A percentile compares a stretch with the other conserved stretches of the same genome.
Conservation (phyloP, 1,140 invertebrate species). For the Cataglyphis hispanica region DNA sequence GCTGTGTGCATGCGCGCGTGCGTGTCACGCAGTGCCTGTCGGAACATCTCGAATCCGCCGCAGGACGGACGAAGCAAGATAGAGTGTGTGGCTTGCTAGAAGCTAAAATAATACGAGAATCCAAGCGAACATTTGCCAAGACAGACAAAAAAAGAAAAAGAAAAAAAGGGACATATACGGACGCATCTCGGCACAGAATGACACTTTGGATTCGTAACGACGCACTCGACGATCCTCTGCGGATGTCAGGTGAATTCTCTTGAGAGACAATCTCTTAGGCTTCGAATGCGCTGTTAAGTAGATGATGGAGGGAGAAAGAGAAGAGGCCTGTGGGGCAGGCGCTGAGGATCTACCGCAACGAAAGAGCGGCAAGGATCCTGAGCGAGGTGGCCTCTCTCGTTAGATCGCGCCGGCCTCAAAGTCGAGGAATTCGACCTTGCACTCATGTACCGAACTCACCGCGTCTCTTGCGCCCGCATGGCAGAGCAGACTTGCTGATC, state of each 20-base stretch:
- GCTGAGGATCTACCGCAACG: slow-evolving; percentile 59
- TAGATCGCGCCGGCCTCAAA: slow-evolving; percentile 59
- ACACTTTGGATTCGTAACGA: slow-evolving; percentile 59
- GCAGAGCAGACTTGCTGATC: slow-evolving; percentile 77
- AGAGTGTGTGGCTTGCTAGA: slow-evolving; percentile 19
- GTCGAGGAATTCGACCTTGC: slow-evolving; percentile 51
- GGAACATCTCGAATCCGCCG: slow-evolving; percentile 6
- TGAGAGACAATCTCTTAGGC: slow-evolving; percentile 60
- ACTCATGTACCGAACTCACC: slow-evolving; percentile 66
- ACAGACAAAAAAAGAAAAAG: neutral
- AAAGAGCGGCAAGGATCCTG: slow-evolving; percentile 60
- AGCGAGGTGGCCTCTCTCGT: slow-evolving; percentile 50
- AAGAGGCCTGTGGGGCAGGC: slow-evolving; percentile 35
- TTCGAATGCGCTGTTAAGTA: slow-evolving; percentile 65
- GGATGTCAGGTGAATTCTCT: slow-evolving; percentile 71
- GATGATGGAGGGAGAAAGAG: slow-evolving; percentile 43
- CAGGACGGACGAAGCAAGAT: slow-evolving; percentile 49
- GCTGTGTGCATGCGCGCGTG: slow-evolving; percentile 69
- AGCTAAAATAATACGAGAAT: slow-evolving; percentile 42
- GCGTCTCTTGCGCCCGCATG: slow-evolving; percentile 52
- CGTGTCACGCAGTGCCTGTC: slow-evolving; percentile 60
- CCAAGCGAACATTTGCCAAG: slow-evolving; percentile 26
- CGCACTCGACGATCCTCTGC: slow-evolving; percentile 47
- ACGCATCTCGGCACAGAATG: slow-evolving; percentile 56
- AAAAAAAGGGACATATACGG: slow-evolving; percentile 52